These are phyloP conservation scores for Panthera tigris DNA, from an alignment of 2,113 vertebrate species.

Conservation along the genomic window DNA sequence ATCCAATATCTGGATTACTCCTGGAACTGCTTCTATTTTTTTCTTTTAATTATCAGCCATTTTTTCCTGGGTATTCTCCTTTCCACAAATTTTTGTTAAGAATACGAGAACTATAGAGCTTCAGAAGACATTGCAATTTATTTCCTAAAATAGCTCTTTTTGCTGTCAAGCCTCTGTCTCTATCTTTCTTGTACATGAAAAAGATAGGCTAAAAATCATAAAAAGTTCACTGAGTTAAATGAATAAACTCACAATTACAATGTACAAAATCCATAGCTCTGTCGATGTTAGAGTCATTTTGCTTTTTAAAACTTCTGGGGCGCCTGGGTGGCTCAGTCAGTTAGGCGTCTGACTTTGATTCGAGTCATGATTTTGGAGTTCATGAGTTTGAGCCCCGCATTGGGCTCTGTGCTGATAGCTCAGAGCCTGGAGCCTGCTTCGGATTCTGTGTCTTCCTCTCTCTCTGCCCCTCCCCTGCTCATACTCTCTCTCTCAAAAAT, in stretches of 20 bases:
- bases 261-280: background rate
- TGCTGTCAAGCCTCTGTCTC: background rate
- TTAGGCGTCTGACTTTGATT: no score
- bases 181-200: background rate
- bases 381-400: no score
- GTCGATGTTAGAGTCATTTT: background rate
- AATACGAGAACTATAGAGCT: background rate
- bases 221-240: background rate
- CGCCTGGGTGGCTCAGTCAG: no score
- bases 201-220: background rate
- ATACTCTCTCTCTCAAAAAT: no score
- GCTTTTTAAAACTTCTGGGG: background rate
- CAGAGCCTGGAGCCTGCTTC: no score
- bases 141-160: background rate
- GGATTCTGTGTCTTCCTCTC: no score
- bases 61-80: background rate
- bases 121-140: background rate
- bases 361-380: no score
- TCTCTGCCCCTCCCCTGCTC: no score
- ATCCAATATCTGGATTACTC: background rate
- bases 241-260: background rate
- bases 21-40: background rate
- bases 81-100: background rate
- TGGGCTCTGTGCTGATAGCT: no score
- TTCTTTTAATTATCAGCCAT: background rate